Percentiles rank a stretch among this genome's conserved stretches.
Conservation (phyloP, 2,888 invertebrate species). For the Smittia aterrima region DNA sequence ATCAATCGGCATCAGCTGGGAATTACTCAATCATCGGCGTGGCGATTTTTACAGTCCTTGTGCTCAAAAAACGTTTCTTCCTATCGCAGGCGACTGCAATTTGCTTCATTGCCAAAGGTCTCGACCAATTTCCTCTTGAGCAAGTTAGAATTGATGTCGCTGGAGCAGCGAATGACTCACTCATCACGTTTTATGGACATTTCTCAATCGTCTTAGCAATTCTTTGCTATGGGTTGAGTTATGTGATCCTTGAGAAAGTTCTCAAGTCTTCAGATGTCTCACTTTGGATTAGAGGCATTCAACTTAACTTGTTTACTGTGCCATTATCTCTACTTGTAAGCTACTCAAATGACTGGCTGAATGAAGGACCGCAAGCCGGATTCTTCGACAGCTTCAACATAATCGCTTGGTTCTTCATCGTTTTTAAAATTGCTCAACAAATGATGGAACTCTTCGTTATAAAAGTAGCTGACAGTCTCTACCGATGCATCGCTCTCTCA, state of each 20-base stretch:
- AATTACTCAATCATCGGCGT: constrained; percentile 7
- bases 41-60: neutral
- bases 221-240: neutral
- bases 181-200: neutral
- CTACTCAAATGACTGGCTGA: neutral
- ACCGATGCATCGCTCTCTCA: neutral
- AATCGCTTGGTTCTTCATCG: constrained; percentile 24
- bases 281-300: constrained; percentile 18
- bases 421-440: neutral
- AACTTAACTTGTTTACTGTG: constrained; percentile 9
- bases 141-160: no score
- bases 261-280: constrained; percentile 5
- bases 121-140: neutral
- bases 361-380: neutral
- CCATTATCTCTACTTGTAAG: neutral
- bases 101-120: neutral
- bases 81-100: neutral
- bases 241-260: neutral
- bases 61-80: constrained; percentile 5
- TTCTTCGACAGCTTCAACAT: constrained; percentile 34
- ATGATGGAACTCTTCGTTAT: constrained; percentile 28
- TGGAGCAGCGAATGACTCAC: no score
- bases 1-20: neutral
- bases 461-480: constrained; percentile 24
- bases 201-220: neutral